Evolutionary conservation across 2,797 vertebrate genomes (phyloP), one percentile per base, ranked within the genome.

Genomic region (Pseudotriccus pelzelni): DNA sequence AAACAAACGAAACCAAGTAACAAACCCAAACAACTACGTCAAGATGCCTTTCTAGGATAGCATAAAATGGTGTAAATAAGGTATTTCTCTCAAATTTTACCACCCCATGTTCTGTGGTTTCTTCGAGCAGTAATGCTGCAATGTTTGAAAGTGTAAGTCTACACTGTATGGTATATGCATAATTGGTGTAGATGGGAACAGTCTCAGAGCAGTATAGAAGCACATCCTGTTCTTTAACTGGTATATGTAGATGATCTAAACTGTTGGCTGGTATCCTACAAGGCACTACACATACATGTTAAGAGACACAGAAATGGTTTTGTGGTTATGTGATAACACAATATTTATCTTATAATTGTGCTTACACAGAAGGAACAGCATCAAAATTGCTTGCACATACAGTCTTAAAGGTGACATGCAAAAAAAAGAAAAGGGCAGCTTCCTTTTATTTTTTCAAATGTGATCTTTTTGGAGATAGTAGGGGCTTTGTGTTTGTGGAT

Each of bases 251-350:
- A 8, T 75, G 19, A 74, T 43, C 34, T 77, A 7, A 79, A 56
- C 10, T 55, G 18, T 72, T 41, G 24, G 55, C 56, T 49, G 13
- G 8, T 86, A 3, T 80, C 41, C 56, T 69, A 14, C 0, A 3
- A 72, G 30, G 19, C 7, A 12, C 15, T 83, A 1, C 15, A 20
- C 70, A 12, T 41, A 10, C 2, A 1, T 23, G 7, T 19, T 50
- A 81, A 75, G 73, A 75, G 46, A 32, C 37, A 8, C 3, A 47
- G 6, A 41, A 66, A 13, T 52, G 21, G 9, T 84, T 92, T 52
- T 3, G 2, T 5, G 1, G 3, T 53, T 79, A 22, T 10, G 2
- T 34, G 39, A 4, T 67, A 58, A 52, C 3, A 5, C 15, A 21
- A 7, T 63, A 18, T 63, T 91, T 70, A 10, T 68, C 28, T 55